phyloP scores from a whole-genome alignment of 2,797 vertebrate species.

The Coreius guichenoti region DNA sequence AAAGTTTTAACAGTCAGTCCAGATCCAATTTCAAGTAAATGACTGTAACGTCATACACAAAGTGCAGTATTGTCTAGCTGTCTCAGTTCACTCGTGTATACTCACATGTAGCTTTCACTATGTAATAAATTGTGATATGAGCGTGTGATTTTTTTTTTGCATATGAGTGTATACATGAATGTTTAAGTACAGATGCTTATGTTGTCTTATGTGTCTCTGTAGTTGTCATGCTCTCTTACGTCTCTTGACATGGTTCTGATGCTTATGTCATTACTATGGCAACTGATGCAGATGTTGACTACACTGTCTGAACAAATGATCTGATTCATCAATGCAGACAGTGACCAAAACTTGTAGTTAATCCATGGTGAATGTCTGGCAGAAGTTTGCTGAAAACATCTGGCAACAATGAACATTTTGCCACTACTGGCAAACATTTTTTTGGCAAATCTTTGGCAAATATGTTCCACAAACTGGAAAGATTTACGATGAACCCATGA shows the following conservation, averaged over 20 bases:
- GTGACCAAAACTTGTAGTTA: neutral
- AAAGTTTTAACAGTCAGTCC: neutral
- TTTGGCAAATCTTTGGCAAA: neutral
- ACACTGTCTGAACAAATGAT: neutral
- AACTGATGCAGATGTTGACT: slow-evolving; percentile 8
- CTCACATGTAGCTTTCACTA: neutral
- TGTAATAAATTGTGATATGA: neutral
- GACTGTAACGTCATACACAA: neutral
- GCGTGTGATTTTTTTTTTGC: neutral
- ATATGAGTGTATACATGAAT: neutral
- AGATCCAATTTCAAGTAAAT: neutral
- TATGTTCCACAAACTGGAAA: neutral
- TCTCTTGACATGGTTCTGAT: neutral
- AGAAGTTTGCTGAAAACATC: neutral
- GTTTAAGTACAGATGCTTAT: neutral
- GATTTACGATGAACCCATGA: neutral
- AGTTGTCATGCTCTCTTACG: neutral
- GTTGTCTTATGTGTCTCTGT: neutral
- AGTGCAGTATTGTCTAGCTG: neutral
- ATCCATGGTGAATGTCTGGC: neutral
- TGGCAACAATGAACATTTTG: neutral
- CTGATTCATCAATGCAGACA: neutral
- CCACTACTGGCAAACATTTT: neutral
- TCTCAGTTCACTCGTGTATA: neutral
- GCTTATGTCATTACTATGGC: too few relatives aligned